Conservation (phyloP, 2,888 invertebrate genomes). For the Alcis repandata region DNA sequence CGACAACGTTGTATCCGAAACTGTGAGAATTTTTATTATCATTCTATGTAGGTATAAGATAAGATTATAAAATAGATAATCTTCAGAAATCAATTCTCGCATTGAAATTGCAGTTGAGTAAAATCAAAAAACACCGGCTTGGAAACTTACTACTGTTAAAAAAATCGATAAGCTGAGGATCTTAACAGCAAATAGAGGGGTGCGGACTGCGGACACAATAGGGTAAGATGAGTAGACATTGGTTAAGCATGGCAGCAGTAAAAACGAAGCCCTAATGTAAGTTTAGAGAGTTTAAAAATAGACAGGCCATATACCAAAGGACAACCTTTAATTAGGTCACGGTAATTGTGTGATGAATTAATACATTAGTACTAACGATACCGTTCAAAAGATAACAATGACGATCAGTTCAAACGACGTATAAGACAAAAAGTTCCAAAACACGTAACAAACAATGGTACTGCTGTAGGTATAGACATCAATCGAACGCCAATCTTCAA, state of each 20-base stretch:
- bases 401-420: background rate
- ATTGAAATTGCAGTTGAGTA: too few relatives aligned
- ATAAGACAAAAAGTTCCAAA: background rate
- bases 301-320: background rate
- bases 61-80: background rate
- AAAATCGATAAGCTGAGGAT: background rate
- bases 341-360: background rate
- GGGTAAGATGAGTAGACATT: background rate
- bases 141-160: background rate
- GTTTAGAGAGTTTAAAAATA: too few relatives aligned
- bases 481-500: slow-evolving; percentile 25
- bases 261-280: background rate
- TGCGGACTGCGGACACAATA: too few relatives aligned
- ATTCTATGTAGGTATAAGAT: too few relatives aligned
- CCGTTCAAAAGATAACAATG: background rate
- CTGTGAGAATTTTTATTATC: background rate
- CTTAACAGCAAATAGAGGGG: background rate
- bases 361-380: background rate
- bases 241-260: background rate
- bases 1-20: background rate
- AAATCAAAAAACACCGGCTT: too few relatives aligned
- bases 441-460: background rate
- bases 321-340: background rate
- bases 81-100: background rate
- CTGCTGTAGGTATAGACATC: slow-evolving; percentile 8